A percentile compares a stretch with the other conserved stretches of the same genome.
These are phyloP conservation scores for Plestiodon gilberti DNA, from an alignment of 2,113 vertebrate genomes.

Conservation along the genomic window DNA sequence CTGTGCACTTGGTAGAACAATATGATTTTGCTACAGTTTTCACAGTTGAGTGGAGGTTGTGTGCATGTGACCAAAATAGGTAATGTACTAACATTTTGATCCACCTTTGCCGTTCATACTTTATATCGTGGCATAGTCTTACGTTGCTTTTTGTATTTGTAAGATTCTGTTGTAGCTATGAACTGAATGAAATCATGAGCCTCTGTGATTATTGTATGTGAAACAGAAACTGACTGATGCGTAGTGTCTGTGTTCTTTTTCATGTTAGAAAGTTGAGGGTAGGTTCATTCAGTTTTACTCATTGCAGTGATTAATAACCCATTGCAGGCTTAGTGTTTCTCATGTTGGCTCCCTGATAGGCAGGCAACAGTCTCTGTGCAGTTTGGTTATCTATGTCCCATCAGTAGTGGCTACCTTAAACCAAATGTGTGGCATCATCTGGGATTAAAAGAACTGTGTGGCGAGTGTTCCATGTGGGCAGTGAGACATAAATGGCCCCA, in stretches of 20 bases:
- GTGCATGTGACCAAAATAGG: background rate
- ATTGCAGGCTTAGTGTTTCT: background rate
- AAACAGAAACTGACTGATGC: background rate
- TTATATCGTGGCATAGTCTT: background rate
- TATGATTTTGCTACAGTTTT: background rate
- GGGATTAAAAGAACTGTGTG: background rate
- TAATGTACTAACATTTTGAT: background rate
- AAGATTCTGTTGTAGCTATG: background rate
- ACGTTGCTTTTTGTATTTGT: background rate
- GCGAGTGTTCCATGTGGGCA: too few relatives aligned
- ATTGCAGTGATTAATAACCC: background rate
- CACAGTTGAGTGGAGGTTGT: background rate
- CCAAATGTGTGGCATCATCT: background rate
- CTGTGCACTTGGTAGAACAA: background rate
- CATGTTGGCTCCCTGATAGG: background rate
- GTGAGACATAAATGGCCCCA: background rate
- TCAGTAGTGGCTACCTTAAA: background rate
- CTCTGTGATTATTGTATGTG: background rate
- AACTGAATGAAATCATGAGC: background rate
- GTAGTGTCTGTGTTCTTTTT: background rate
- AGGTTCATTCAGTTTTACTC: background rate
- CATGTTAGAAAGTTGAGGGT: background rate
- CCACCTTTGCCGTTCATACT: background rate
- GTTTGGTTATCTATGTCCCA: background rate
- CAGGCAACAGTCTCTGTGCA: background rate